These are phyloP conservation scores for Australoheros facetus DNA, from an alignment of 2,797 vertebrate species.

Conservation along the genomic window DNA sequence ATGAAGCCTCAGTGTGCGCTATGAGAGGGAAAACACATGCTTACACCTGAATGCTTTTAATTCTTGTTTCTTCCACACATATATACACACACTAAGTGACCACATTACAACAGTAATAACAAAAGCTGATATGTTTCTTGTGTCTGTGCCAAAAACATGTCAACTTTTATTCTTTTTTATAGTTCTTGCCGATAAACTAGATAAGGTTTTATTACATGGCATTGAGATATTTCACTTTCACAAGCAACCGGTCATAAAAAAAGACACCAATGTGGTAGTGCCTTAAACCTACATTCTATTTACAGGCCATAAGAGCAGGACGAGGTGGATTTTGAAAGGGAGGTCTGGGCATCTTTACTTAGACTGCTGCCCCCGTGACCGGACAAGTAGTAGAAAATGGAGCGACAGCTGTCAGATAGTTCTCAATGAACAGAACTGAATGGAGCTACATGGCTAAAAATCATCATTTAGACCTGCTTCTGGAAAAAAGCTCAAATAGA, in stretches of 20 bases:
- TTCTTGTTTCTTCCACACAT: background rate
- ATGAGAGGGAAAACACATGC: background rate
- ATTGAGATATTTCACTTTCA: background rate
- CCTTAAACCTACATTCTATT: background rate
- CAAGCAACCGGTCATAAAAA: background rate
- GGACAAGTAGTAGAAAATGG: background rate
- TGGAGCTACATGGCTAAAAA: background rate
- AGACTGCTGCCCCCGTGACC: background rate
- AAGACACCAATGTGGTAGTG: background rate
- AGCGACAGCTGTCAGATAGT: background rate
- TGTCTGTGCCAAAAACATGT: background rate
- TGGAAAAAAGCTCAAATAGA: background rate
- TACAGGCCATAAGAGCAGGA: background rate
- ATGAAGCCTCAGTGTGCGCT: background rate
- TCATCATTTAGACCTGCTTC: background rate
- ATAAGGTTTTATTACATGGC: background rate
- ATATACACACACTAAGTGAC: background rate
- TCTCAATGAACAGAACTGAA: background rate
- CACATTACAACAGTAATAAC: background rate
- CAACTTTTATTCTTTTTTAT: background rate
- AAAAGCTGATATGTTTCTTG: background rate
- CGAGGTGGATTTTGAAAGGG: background rate
- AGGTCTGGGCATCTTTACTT: background rate
- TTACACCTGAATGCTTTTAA: background rate
- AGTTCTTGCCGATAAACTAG: background rate